A percentile compares a stretch with the other conserved stretches of the same genome.
phyloP scores from a whole-genome alignment of 2,113 vertebrate genomes.

The Anoplopoma fimbria region DNA sequence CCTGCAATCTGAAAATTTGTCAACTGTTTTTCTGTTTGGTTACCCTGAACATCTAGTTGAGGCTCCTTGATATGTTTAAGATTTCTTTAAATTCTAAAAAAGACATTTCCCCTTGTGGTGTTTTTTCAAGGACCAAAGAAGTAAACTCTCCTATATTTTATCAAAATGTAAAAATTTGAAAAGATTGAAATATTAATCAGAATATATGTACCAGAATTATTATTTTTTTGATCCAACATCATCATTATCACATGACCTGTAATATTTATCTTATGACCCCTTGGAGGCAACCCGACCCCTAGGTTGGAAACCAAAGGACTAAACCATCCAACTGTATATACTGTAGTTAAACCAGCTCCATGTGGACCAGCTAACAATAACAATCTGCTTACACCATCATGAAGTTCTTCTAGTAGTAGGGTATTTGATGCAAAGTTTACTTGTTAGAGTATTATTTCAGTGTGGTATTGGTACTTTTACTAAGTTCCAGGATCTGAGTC shows the following conservation, averaged over 20 bases:
- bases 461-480: not conserved
- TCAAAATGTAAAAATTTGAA: not conserved
- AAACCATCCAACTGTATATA: not conserved
- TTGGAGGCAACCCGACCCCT: too few relatives aligned
- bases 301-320: not conserved
- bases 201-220: not conserved
- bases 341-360: too few relatives aligned
- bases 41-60: not conserved
- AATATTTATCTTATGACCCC: too few relatives aligned
- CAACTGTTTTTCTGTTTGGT: too few relatives aligned
- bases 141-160: not conserved
- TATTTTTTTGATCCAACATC: not conserved
- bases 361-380: too few relatives aligned
- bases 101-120: not conserved
- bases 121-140: not conserved
- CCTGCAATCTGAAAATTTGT: too few relatives aligned
- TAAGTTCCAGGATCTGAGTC: not conserved
- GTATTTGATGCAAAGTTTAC: not conserved
- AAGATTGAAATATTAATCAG: not conserved
- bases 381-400: not conserved
- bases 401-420: not conserved
- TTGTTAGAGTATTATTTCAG: not conserved
- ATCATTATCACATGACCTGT: not conserved
- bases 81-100: not conserved
- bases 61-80: not conserved